Evolutionary conservation across 2,888 invertebrate species (phyloP), one percentile per base, ranked within the genome.

Genomic region (Ophion slaviceki): DNA sequence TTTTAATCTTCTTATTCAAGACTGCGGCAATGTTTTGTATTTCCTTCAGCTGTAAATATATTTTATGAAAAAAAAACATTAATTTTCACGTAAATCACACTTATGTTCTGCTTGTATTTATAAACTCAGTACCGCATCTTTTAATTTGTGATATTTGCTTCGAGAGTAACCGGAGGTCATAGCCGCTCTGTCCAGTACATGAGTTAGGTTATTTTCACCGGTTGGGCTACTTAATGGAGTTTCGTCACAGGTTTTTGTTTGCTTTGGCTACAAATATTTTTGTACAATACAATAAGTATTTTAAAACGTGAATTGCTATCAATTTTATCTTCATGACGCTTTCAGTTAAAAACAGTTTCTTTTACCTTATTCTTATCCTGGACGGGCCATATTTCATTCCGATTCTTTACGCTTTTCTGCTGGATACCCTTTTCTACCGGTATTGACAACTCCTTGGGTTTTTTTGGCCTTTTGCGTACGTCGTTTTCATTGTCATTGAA

Each of bases 71-170:
- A 45, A 45, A 67, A 4, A 45, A 40, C 36, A 17, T 40, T 40
- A 7, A 67, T 67, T 67, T 67, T 67, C 45, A 45, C 67, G 40
- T 67, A 45, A 6, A 67, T 67, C n/a, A 66, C 67, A 67, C 10
- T 66, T 66, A 66, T 67, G 40, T 67, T 67, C 45, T 67, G 45
- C 17, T n/a, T 45, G 7, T 67, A 45, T 67, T 6, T 17, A 67
- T 67, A 45, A 17, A 45, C 67, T 67, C 45, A 67, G 45, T 67
- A 67, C 67, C 67, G 67, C 17, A 40, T 70, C 67, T 67, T 67
- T 40, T 17, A 67, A 67, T 17, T 67, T 40, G 20, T 67, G 45
- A 28, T 66, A 36, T 36, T 66, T 66, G 67, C 45, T 28, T 66
- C 66, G 66, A 32, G 66, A 36, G 32, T 40, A 66, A 66, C 36